These are phyloP conservation scores for Brachionus plicatilis DNA, from an alignment of 1,140 invertebrate genomes.

Conservation along the genomic window DNA sequence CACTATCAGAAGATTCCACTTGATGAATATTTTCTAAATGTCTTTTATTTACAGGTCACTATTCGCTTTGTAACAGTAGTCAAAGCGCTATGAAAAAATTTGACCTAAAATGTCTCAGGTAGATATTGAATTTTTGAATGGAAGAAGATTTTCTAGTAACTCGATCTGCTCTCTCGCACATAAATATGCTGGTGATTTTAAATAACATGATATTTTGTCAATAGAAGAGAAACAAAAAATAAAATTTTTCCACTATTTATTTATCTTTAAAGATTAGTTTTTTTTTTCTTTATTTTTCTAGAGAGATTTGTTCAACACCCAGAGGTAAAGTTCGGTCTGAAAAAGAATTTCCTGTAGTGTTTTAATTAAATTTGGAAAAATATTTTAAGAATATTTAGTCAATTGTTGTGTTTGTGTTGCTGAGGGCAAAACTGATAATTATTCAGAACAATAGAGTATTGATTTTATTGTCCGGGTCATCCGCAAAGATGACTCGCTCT, in stretches of 20 bases:
- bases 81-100: not conserved
- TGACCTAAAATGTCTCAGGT: not conserved
- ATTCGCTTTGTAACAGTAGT: not conserved
- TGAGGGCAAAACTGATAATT: conserved; percentile 12
- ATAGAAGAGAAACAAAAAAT: not conserved
- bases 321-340: not conserved
- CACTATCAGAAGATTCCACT: not conserved
- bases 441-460: not conserved
- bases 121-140: not conserved
- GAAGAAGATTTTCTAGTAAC: not conserved
- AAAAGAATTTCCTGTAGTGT: conserved; percentile 28
- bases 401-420: not conserved
- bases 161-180: not conserved
- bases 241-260: not conserved
- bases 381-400: not conserved
- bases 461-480: conserved; percentile 16
- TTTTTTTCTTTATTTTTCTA: not conserved
- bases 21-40: not conserved
- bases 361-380: conserved; percentile 25
- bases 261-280: not conserved
- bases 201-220: conserved; percentile 34
- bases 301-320: not conserved
- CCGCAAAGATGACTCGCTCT: not conserved
- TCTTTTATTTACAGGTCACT: not conserved
- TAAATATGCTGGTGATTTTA: not conserved